Evolutionary conservation across 2,888 invertebrate genomes (phyloP).

Genomic region (Seladonia tumulorum): DNA sequence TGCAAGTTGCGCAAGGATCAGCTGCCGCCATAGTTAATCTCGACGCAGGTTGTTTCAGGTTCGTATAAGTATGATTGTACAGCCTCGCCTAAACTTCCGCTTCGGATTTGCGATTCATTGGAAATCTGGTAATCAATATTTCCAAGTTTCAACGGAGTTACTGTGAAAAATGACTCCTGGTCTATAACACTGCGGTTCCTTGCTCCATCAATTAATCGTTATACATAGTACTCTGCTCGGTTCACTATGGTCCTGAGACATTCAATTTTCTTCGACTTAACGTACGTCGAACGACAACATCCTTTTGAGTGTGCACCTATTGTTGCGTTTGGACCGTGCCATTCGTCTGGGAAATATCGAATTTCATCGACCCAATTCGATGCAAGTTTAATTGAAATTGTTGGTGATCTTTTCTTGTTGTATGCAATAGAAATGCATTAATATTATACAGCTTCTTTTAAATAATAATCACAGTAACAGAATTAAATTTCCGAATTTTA

Average conservation of each 20-base stretch:
- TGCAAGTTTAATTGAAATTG: not conserved
- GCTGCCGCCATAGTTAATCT: not conserved
- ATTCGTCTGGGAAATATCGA: not conserved
- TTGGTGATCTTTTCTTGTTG: not conserved
- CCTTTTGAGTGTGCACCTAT: not conserved
- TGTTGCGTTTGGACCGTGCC: not conserved
- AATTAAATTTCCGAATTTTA: no score
- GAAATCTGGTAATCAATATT: not conserved
- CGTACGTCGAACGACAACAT: not conserved
- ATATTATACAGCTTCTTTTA: no score
- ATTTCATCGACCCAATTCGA: not conserved
- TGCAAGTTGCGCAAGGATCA: not conserved
- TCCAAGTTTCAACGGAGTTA: not conserved
- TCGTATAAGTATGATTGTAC: not conserved
- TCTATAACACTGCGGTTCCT: not conserved
- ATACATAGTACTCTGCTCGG: not conserved
- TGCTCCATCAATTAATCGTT: not conserved
- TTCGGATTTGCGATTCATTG: not conserved
- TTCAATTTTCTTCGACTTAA: not conserved
- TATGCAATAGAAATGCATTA: no score
- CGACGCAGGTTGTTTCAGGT: not conserved
- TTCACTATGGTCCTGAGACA: not conserved
- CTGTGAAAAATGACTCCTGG: not conserved
- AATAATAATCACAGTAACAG: no score
- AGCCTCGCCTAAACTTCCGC: not conserved